Percentiles rank a stretch among this genome's conserved stretches.
phyloP scores from a whole-genome alignment of 2,113 vertebrate genomes.

The Pungitius pungitius region DNA sequence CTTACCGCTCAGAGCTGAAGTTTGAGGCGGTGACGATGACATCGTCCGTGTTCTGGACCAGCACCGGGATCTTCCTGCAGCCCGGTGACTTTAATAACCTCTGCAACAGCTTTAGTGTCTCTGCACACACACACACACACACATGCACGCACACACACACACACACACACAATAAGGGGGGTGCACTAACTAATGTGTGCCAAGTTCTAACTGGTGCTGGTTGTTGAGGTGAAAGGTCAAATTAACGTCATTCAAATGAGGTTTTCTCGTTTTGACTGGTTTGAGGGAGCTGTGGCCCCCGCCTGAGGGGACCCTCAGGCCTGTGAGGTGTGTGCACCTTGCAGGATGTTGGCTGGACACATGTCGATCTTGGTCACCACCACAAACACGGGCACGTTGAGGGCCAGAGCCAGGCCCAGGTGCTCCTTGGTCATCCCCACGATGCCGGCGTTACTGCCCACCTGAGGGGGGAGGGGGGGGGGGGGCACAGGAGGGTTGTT shows the following conservation, averaged over 20 bases:
- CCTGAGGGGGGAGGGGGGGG: constrained; percentile 72
- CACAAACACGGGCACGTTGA: constrained; percentile 94
- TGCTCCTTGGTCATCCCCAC: constrained; percentile 98
- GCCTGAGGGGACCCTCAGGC: no score
- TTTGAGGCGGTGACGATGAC: constrained; percentile 97
- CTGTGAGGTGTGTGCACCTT: constrained; percentile 81
- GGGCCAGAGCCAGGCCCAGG: constrained; percentile 90
- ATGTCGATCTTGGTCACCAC: constrained; percentile 98
- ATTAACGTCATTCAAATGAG: no score
- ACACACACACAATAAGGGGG: neutral
- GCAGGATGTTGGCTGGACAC: constrained; percentile 95
- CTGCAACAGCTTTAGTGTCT: constrained; percentile 93
- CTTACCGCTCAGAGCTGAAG: constrained; percentile 96
- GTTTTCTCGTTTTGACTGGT: no score
- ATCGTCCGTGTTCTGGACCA: constrained; percentile 96
- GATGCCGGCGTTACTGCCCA: constrained; percentile 96
- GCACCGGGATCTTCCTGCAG: constrained; percentile 95
- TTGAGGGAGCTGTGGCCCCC: no score
- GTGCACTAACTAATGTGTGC: no score
- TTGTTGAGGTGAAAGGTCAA: no score
- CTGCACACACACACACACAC: constrained; percentile 67
- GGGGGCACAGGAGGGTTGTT: neutral
- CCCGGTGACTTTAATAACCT: constrained; percentile 94
- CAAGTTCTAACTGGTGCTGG: no score
- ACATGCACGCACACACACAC: neutral